Percentiles rank a stretch among this genome's conserved stretches.
phyloP scores from a whole-genome alignment of 2,888 invertebrate genomes.

The Ophonus ardosiacus region DNA sequence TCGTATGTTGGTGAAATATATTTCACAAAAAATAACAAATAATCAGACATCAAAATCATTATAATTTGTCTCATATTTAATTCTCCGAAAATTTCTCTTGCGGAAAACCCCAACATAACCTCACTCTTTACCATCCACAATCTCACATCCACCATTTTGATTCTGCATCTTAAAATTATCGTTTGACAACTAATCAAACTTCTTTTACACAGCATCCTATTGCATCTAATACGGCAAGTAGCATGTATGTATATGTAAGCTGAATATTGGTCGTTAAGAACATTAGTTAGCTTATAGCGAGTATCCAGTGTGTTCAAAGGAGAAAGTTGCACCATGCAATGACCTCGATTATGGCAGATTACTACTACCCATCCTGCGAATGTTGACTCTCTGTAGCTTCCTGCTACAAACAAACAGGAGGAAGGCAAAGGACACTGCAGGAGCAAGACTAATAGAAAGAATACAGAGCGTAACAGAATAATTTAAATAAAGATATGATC shows the following conservation, averaged over 20 bases:
- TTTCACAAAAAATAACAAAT: not conserved
- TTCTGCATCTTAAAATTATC: not conserved
- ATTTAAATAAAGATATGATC: not conserved
- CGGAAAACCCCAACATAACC: not conserved
- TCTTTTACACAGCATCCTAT: not conserved
- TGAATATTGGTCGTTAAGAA: conserved; percentile 43
- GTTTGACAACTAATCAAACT: not conserved
- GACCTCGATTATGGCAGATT: conserved; percentile 64
- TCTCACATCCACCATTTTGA: not conserved
- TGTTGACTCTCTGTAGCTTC: conserved; percentile 27
- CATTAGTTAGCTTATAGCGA: conserved; percentile 52
- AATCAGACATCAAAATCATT: not conserved
- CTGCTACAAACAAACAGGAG: conserved; percentile 7
- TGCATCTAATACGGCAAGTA: not conserved
- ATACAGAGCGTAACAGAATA: not conserved
- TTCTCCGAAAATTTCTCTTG: not conserved
- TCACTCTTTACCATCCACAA: not conserved
- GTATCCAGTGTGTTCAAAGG: conserved; percentile 48
- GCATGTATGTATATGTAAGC: not conserved
- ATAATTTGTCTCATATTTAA: not conserved
- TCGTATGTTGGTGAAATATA: no score
- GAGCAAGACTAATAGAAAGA: not conserved
- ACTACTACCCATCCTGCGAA: conserved; percentile 64
- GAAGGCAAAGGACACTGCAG: not conserved
- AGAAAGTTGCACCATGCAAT: conserved; percentile 64